phyloP scores from a whole-genome alignment of 2,797 vertebrate species.

The Coluber constrictor region DNA sequence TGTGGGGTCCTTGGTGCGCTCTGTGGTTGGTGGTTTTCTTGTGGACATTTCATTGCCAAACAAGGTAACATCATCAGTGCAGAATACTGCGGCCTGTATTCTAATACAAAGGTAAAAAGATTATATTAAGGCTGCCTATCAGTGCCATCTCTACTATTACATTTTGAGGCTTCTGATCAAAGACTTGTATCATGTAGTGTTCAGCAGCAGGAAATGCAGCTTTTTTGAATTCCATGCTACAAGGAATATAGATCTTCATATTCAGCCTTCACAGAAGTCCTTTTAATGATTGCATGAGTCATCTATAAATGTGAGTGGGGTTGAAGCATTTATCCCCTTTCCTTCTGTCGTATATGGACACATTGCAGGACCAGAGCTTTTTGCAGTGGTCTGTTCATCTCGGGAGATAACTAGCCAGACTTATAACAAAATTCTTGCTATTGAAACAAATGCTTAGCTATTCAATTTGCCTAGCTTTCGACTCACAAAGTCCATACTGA shows the following conservation, averaged over 20 bases:
- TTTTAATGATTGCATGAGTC: background rate
- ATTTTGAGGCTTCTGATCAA: background rate
- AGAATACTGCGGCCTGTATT: background rate
- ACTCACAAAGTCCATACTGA: slow-evolving; percentile 45
- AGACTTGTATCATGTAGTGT: background rate
- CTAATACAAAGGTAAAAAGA: background rate
- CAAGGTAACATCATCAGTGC: background rate
- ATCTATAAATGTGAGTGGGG: slow-evolving; percentile 22
- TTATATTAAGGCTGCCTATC: background rate
- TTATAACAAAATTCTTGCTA: slow-evolving; percentile 53
- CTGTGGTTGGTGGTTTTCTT: background rate
- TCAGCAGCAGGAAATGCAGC: background rate
- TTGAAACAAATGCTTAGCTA: slow-evolving; percentile 52
- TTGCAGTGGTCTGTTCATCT: slow-evolving; percentile 48
- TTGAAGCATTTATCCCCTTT: slow-evolving; percentile 29
- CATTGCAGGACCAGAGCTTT: slow-evolving; percentile 41
- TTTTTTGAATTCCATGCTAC: background rate
- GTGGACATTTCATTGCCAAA: background rate
- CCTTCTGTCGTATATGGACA: slow-evolving; percentile 34
- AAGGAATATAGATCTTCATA: slow-evolving; percentile 3
- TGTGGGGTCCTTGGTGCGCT: background rate
- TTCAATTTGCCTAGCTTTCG: slow-evolving; percentile 39
- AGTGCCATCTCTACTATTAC: background rate
- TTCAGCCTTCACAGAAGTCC: background rate
- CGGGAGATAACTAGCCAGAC: slow-evolving; percentile 49